Conservation (phyloP, 2,888 invertebrate genomes). For the Agrochola circellaris region DNA sequence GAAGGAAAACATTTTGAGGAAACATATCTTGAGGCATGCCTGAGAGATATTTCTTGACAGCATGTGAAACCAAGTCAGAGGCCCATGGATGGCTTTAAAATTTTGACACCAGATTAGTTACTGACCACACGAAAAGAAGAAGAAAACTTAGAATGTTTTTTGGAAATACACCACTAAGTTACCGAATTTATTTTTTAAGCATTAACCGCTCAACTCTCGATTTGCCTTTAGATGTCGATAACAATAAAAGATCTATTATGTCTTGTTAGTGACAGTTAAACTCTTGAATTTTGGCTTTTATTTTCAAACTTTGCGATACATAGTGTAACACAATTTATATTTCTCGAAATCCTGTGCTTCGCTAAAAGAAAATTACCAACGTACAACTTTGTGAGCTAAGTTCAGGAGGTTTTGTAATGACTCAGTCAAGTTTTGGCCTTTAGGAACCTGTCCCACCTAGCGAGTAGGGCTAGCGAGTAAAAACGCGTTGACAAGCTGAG, state of each 20-base stretch:
- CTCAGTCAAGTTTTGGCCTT: neutral
- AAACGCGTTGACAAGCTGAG: neutral
- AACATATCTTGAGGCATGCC: too few species aligned
- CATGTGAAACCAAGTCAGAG: too few species aligned
- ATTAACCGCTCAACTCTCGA: too few species aligned
- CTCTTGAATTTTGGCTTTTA: neutral
- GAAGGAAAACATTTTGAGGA: too few species aligned
- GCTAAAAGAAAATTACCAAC: neutral
- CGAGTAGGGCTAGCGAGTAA: neutral
- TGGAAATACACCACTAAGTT: neutral
- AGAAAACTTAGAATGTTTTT: neutral
- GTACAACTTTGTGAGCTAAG: neutral
- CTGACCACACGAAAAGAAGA: too few species aligned
- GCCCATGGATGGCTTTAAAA: too few species aligned
- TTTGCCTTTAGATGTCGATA: too few species aligned
- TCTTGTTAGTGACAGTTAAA: too few species aligned
- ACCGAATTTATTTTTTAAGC: too few species aligned
- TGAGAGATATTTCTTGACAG: too few species aligned
- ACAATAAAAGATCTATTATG: too few species aligned
- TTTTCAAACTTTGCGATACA: neutral
- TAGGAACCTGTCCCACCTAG: neutral
- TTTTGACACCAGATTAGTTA: too few species aligned
- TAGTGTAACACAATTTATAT: neutral
- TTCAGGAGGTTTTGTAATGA: neutral
- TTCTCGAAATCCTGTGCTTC: neutral